A percentile compares a stretch with the other conserved stretches of the same genome.
Evolutionary conservation across 2,113 vertebrate species (phyloP).

Genomic region (Heliornis fulica): DNA sequence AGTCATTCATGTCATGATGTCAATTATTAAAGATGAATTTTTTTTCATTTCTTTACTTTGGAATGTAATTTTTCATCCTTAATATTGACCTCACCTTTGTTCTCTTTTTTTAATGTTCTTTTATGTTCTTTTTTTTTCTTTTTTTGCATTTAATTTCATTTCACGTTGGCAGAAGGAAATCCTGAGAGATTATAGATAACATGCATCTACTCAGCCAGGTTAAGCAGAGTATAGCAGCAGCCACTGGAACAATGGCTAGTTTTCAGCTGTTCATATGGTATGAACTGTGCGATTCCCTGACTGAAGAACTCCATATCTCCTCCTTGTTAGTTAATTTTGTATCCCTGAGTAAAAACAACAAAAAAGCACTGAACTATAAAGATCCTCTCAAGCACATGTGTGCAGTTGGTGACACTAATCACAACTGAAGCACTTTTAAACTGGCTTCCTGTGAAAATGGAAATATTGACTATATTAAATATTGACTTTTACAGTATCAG

Average conservation of each 20-base stretch:
- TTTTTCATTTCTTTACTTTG: neutral
- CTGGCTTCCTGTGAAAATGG: neutral
- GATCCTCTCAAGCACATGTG: neutral
- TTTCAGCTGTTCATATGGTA: neutral
- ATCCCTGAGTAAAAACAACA: neutral
- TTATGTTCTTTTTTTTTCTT: neutral
- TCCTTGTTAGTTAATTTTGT: neutral
- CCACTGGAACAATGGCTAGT: neutral
- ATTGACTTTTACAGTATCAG: neutral
- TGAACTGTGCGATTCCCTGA: neutral
- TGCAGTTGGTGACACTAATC: neutral
- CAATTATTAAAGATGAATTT: neutral
- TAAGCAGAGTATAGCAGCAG: neutral
- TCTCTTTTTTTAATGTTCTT: too few species aligned
- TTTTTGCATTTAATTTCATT: neutral
- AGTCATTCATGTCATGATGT: neutral
- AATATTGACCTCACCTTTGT: neutral
- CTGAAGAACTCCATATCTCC: neutral
- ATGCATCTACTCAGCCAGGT: neutral
- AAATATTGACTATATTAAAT: too few species aligned
- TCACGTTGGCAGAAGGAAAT: constrained; percentile 30
- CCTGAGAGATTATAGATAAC: neutral
- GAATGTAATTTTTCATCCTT: constrained; percentile 10
- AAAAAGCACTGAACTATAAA: neutral
- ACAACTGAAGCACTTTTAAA: neutral